Base-by-base conservation (phyloP, 2,113 vertebrate genomes). In the Gila orcuttii region DNA sequence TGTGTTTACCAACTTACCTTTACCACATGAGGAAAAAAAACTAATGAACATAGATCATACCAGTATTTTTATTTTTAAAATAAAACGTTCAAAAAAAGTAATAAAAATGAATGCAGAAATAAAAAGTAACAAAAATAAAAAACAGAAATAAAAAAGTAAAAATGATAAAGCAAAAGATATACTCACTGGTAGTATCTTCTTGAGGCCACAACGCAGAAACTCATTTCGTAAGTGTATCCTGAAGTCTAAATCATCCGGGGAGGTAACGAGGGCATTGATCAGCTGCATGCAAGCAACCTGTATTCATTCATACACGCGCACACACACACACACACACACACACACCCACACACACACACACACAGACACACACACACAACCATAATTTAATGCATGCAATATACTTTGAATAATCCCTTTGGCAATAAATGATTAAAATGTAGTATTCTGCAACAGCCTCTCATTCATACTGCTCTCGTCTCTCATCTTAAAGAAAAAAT, bases 191-290 rank as follows among this genome's bases (percentile, higher is more conserved):
- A 99, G 83, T 90, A 96, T 97, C 91, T 96, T 95, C 92, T 97
- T 99, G 81, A 99, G 93, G 83, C 98, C 98, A 81, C 97, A 99
- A 90, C 98, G 96, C 36, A 99, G 92, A 86, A 99, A 97, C 92
- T 99, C 98, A 59, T 99, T 99, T 88, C 98, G 96, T 91, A 99
- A 93, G 94, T 99, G 98, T 95, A 99, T 98, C 96, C 98, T 95
- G 94, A 99, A 99, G 93, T 99, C 98, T 80, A 99, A 94, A 33
- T 99, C 98, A 2, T 99, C 98, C 4, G 97, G 97, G 57, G 95
- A 99, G 5, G 98, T 99, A 76, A 99, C 96, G 84, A 99, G 93
- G 31, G 98, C 98, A 31, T 99, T 99, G 93, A 99, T 99, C 91
- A 99, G 93, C 92, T 99, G 98, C 98, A 99, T 99, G 82, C 98